These are phyloP conservation scores for Mythimna vitellina DNA, from an alignment of 2,888 invertebrate species.

Conservation along the genomic window DNA sequence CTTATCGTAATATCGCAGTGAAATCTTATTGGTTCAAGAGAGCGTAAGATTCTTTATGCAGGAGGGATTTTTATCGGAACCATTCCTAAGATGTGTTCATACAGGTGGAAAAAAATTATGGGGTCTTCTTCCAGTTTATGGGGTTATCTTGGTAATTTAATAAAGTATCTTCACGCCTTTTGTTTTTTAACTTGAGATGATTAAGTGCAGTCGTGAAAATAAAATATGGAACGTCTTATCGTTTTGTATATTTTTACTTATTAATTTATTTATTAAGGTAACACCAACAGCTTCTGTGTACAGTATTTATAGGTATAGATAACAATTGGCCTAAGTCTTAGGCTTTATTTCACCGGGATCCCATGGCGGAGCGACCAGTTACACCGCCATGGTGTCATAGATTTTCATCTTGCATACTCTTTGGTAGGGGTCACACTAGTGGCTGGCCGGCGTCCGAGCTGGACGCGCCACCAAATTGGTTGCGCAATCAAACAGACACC, in stretches of 20 bases:
- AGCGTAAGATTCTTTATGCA: conserved; percentile 61
- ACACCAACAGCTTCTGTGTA: too few species aligned
- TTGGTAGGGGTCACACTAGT: too few species aligned
- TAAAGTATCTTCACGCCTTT: conserved; percentile 23
- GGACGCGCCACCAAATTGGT: too few species aligned
- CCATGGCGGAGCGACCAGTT: too few species aligned
- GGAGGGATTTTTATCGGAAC: conserved; percentile 56
- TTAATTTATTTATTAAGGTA: too few species aligned
- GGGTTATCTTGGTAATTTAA: conserved; percentile 46
- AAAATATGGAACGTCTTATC: neutral
- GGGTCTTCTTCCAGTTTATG: conserved; percentile 43
- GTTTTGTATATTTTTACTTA: neutral
- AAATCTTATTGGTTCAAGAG: conserved; percentile 57
- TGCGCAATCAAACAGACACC: too few species aligned
- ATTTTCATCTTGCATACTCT: too few species aligned
- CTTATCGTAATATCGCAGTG: conserved; percentile 47
- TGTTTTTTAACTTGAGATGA: conserved; percentile 25
- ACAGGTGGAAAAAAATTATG: conserved; percentile 63
- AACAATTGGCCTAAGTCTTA: too few species aligned
- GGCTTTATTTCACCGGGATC: too few species aligned
- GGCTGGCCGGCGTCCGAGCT: too few species aligned
- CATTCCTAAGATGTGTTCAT: conserved; percentile 57
- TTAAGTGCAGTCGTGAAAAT: neutral
- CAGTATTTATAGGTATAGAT: too few species aligned
- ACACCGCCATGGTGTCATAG: too few species aligned